Evolutionary conservation across 2,888 invertebrate genomes (phyloP), one percentile per base, ranked within the genome.

Genomic region (Trichopoda pennipes): DNA sequence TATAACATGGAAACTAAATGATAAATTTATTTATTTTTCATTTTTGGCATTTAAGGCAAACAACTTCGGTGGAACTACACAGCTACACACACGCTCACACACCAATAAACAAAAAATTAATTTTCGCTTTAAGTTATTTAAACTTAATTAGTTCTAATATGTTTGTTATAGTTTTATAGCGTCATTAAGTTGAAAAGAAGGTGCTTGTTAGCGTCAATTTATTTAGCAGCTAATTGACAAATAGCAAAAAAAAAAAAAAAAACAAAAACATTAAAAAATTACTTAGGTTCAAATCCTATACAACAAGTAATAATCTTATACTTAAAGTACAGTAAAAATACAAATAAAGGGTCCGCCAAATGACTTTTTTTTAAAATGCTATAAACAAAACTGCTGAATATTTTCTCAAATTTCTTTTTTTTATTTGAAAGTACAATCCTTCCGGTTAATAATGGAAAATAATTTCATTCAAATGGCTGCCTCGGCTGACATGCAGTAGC

Each of bases 111-210:
- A 35, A 47, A 42, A 28, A 58, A 51, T 66, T 58, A 58, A 35
- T 63, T 70, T 77, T 47, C 23, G 72, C 66, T 72, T 78, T 16
- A 53, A 72, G 78, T 60, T 49, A 61, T 79, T 79, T 79, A 19
- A 19, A 66, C 60, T 60, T 79, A 79, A 73, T 79, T 73, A 60
- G 66, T 73, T 73, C 44, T 73, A 79, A 79, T 73, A 61, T 73
- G 60, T 38, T 58, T 58, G 58, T 66, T 42, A 64, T 78, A 58
- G 58, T 75, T 60, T 44, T 61, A 28, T 53, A n/a, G 6, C 17
- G 28, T 63, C 38, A 23, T 63, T 49, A 70, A 77, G 63, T 63
- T 55, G 55, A 63, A 77, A 69, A 28, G 42, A 38, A 56, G 14
- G 32, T 53, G 38, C 35, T 16, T 42, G 23, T 35, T 12, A 38